Conservation (phyloP, 2,113 vertebrate genomes). For the Callocephalon fimbriatum region DNA sequence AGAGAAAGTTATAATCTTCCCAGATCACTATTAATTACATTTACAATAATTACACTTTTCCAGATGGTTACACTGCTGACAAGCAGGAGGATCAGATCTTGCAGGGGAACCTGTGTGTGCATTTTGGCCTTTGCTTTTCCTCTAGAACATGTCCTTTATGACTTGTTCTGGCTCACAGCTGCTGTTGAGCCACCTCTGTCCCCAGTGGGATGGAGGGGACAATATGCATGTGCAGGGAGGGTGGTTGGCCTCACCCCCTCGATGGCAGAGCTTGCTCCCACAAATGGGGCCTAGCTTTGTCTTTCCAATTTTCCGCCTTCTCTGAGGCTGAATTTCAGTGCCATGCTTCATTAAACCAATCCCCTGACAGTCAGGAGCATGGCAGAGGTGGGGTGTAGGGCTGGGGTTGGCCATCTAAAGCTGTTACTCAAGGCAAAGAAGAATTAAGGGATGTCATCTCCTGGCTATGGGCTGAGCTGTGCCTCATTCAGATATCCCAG, state of each 20-base stretch:
- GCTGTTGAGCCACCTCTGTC: neutral
- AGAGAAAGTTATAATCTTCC: slow-evolving; percentile 64
- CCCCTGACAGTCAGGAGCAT: accelerated
- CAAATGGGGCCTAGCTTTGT: neutral
- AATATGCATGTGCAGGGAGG: neutral
- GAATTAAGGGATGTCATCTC: neutral
- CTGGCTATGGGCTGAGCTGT: neutral
- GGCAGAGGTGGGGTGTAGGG: neutral
- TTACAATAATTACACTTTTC: slow-evolving; percentile 45
- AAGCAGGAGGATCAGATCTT: slow-evolving; percentile 2
- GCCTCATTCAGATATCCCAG: neutral
- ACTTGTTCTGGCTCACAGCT: neutral
- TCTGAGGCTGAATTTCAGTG: neutral
- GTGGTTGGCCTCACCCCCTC: accelerated
- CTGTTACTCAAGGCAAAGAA: neutral
- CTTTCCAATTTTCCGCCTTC: neutral
- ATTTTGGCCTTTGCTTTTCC: neutral
- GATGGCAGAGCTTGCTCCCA: neutral
- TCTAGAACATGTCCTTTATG: neutral
- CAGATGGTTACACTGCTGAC: neutral
- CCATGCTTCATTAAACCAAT: neutral
- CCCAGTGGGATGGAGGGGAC: neutral
- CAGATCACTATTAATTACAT: slow-evolving; percentile 69
- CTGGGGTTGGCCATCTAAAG: neutral
- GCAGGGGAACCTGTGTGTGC: neutral